Conservation (phyloP, 1,140 invertebrate species). For the Lithobius niger region DNA sequence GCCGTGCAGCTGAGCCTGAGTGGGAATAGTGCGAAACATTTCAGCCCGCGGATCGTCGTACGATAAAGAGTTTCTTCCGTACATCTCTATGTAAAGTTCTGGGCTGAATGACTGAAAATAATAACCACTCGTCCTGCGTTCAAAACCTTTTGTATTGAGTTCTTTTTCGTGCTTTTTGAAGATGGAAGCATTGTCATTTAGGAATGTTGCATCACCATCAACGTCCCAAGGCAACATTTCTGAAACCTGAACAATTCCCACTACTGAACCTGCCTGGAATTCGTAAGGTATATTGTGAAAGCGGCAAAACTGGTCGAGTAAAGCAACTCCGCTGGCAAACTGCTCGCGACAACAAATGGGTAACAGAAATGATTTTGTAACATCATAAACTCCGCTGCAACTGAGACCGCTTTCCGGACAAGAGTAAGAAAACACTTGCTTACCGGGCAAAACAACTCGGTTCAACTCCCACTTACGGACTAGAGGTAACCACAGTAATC, state of each 20-base stretch:
- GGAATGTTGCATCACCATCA: constrained; percentile 21
- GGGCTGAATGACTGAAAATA: neutral
- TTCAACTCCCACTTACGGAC: constrained; percentile 18
- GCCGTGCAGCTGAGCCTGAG: constrained; percentile 20
- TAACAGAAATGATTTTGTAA: neutral
- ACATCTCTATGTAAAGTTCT: constrained; percentile 2
- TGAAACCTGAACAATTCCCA: constrained; percentile 25
- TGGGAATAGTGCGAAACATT: constrained; percentile 15
- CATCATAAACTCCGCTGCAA: neutral
- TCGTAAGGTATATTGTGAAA: constrained; percentile 19
- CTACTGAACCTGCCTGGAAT: constrained; percentile 22
- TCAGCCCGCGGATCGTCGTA: too few relatives aligned
- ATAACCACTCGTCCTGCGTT: constrained; percentile 13
- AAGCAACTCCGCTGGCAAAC: constrained; percentile 11
- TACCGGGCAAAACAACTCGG: neutral
- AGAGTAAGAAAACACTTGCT: neutral
- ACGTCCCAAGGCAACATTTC: constrained; percentile 25
- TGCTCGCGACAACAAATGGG: constrained; percentile 19
- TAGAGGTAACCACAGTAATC: constrained; percentile 14
- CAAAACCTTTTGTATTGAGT: constrained; percentile 17
- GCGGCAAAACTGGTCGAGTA: constrained; percentile 11
- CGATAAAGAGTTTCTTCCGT: neutral
- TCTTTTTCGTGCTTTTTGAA: neutral
- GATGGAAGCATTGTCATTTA: neutral
- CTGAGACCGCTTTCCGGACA: neutral